Evolutionary conservation across 92 coral and sea anemone species (phyloP).

Genomic region (Blastomussa wellsi): DNA sequence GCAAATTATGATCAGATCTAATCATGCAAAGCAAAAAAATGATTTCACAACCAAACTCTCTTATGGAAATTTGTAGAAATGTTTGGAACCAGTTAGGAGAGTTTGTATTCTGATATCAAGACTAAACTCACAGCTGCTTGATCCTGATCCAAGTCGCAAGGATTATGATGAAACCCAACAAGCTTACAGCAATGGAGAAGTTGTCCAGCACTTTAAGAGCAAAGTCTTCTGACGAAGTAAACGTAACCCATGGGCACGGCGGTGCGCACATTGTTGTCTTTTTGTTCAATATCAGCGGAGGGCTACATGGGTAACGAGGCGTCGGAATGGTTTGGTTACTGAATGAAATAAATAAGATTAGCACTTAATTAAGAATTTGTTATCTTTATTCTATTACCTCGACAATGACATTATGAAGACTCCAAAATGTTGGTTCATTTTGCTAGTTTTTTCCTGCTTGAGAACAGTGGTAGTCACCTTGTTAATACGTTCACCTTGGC

Average conservation of each 20-base stretch:
- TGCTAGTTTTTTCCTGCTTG: too few relatives aligned
- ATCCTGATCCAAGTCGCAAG: constrained; percentile 78
- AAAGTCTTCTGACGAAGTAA: constrained; percentile 47
- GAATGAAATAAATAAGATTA: background rate
- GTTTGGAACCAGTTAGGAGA: background rate
- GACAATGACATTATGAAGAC: too few relatives aligned
- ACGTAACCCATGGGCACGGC: constrained; percentile 57
- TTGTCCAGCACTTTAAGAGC: constrained; percentile 63
- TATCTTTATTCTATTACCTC: too few relatives aligned
- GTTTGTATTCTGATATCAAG: background rate
- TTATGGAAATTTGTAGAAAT: background rate
- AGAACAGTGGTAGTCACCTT: too few relatives aligned
- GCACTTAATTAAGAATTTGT: too few relatives aligned
- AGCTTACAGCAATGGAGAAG: constrained; percentile 63
- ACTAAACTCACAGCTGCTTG: constrained; percentile 73
- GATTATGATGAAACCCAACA: constrained; percentile 68
- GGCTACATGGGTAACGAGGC: constrained; percentile 49
- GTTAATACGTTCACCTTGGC: too few relatives aligned
- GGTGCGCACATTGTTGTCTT: constrained; percentile 36
- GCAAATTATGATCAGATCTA: too few relatives aligned
- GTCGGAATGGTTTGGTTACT: constrained; percentile 29
- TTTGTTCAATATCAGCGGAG: constrained; percentile 47
- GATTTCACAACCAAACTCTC: background rate
- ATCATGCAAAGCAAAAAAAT: too few relatives aligned
- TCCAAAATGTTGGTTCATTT: too few relatives aligned